Conservation (phyloP, 1,140 invertebrate species). For the Trinorchestia longiramus region DNA sequence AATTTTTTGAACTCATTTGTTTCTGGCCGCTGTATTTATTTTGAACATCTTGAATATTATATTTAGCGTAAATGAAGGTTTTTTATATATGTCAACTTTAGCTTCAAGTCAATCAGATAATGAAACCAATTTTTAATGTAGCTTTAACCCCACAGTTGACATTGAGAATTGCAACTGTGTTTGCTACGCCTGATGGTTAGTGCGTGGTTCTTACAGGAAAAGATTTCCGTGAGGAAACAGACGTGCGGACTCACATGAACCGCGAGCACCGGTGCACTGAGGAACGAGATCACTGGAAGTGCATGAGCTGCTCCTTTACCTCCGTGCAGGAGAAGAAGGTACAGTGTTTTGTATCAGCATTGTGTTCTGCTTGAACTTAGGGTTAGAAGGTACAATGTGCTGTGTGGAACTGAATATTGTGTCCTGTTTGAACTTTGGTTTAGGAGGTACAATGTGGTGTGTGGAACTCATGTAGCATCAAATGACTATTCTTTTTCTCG, state of each 20-base stretch:
- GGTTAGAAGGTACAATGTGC: no score
- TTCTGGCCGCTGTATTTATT: no score
- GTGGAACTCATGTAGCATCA: no score
- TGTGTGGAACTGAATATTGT: no score
- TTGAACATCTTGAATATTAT: not conserved
- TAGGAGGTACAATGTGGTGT: no score
- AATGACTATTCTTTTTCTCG: no score
- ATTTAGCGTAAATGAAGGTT: not conserved
- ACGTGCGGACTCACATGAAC: slow-evolving; percentile 68
- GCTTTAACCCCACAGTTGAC: not conserved
- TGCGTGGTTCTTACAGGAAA: slow-evolving; percentile 62
- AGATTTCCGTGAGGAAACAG: slow-evolving; percentile 67
- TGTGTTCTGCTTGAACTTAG: not conserved
- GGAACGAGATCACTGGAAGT: slow-evolving; percentile 66
- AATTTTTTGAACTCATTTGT: no score
- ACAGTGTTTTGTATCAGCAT: not conserved
- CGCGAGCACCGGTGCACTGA: slow-evolving; percentile 64
- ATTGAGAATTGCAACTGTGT: not conserved
- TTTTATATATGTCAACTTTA: no score
- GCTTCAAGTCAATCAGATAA: no score
- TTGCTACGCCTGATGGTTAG: not conserved
- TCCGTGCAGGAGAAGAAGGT: slow-evolving; percentile 69
- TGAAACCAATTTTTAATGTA: no score
- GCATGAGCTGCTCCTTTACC: slow-evolving; percentile 68
- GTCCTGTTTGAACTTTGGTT: no score